Base-by-base conservation (phyloP, 2,888 invertebrate species). In the Caenorhabditis sp. region DNA sequence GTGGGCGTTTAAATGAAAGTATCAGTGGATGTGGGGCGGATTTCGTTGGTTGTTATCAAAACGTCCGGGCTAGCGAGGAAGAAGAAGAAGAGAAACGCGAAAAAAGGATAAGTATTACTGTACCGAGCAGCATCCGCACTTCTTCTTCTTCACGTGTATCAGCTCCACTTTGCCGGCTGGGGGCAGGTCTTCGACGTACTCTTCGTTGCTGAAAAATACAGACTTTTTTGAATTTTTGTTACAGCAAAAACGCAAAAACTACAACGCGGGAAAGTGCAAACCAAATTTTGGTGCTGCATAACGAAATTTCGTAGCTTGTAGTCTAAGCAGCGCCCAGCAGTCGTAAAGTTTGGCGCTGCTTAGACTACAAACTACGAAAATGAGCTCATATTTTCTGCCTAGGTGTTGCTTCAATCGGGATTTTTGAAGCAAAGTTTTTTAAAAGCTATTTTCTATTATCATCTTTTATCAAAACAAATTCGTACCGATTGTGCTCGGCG, bases 91-190 rank as follows among this genome's bases (percentile, higher is more conserved):
- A 24, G 20, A 32, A 5, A 22, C 24, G 20, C 26, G 20, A 39
- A 39, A 32, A 45, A 53, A 35, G 27, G 4, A 22, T 35, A n/a
- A 2, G 30, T 66, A 58, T 81, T 76, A 83, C 59, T 82, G 82
- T 43, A 83, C 80, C 53, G 82, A 80, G 74, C 83, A 83, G 76
- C 83, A 83, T 30, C 83, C 83, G 71, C 83, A 83, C 79, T 81
- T 82, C 80, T 83, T 83, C 81, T 79, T 78, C 68, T 83, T 83
- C 70, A 83, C 78, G 30, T 83, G 81, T 37, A 83, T 79, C 41
- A 83, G 46, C 35, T 83, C 83, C 37, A 83, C 83, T 66, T 82
- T 77, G 8, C 81, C 80, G 1, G 81, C 83, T 58, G 83, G 82
- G 9, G 83, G 83, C 8, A 83, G 68, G 6, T 83, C 81, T 55